phyloP scores from a whole-genome alignment of 2,113 vertebrate species.

The Gallinago jamesoni region DNA sequence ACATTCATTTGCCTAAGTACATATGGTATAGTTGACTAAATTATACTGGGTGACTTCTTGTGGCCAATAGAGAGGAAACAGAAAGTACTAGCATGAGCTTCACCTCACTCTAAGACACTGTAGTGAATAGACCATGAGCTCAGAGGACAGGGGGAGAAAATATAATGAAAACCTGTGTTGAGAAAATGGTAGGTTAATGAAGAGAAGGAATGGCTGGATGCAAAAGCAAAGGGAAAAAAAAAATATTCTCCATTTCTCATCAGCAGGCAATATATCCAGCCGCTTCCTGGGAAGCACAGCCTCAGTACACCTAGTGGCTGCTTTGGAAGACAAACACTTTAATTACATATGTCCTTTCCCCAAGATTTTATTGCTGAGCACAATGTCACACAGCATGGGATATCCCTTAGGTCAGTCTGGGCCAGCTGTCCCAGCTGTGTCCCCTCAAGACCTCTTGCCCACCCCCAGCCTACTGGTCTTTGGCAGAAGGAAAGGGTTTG shows the following conservation, averaged over 20 bases:
- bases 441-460: too few relatives aligned
- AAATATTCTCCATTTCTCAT: background rate
- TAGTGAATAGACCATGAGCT: background rate
- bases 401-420: background rate
- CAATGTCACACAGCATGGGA: too few relatives aligned
- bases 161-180: background rate
- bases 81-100: background rate
- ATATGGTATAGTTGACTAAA: background rate
- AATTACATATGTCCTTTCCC: background rate
- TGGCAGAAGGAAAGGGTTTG: background rate
- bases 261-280: background rate
- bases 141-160: background rate
- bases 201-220: background rate
- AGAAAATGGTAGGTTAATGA: background rate
- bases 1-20: background rate
- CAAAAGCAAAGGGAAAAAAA: background rate
- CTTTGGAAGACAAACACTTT: fast-evolving
- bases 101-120: background rate
- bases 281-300: background rate
- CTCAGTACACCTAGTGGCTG: fast-evolving
- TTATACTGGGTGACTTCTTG: background rate
- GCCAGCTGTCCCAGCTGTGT: background rate
- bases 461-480: background rate
- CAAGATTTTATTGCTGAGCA: background rate
- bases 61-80: background rate